Evolutionary conservation across 1,140 invertebrate genomes (phyloP).

Genomic region (Drosophila obscura): DNA sequence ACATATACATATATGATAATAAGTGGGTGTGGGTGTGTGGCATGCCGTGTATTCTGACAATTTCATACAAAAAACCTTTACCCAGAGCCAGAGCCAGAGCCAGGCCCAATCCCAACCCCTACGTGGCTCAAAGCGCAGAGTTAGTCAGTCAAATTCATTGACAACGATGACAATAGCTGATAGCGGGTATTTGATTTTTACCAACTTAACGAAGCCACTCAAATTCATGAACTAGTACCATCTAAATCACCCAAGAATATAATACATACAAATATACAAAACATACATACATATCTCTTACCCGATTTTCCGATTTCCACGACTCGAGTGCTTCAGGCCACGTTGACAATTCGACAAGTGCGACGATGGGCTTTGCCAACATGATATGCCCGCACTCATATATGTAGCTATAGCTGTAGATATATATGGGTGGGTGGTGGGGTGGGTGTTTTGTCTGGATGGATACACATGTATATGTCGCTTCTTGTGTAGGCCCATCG

Average conservation of each 20-base stretch:
- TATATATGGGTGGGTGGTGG: no score
- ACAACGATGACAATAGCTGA: constrained; percentile 73
- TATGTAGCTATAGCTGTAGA: no score
- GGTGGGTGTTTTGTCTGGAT: neutral
- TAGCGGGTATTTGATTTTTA: constrained; percentile 68
- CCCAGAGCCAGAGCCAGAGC: no score
- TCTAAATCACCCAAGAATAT: neutral
- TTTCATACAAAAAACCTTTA: constrained; percentile 45
- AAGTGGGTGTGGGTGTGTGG: constrained; percentile 4
- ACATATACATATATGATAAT: constrained; percentile 18
- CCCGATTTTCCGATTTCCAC: neutral
- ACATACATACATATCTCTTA: neutral
- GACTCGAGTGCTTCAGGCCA: constrained; percentile 38
- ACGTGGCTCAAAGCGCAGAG: constrained; percentile 27
- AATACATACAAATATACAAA: no score
- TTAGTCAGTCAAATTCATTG: constrained; percentile 77
- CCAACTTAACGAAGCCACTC: constrained; percentile 27
- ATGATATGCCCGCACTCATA: no score
- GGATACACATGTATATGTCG: neutral
- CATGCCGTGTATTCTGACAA: constrained; percentile 76
- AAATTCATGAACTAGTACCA: neutral
- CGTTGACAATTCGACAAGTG: constrained; percentile 81
- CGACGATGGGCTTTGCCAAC: constrained; percentile 6
- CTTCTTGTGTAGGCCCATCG: constrained; percentile 37
- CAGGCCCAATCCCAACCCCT: neutral